Conservation (phyloP, 2,797 vertebrate genomes). For the Amblyopsis hoosieri region DNA sequence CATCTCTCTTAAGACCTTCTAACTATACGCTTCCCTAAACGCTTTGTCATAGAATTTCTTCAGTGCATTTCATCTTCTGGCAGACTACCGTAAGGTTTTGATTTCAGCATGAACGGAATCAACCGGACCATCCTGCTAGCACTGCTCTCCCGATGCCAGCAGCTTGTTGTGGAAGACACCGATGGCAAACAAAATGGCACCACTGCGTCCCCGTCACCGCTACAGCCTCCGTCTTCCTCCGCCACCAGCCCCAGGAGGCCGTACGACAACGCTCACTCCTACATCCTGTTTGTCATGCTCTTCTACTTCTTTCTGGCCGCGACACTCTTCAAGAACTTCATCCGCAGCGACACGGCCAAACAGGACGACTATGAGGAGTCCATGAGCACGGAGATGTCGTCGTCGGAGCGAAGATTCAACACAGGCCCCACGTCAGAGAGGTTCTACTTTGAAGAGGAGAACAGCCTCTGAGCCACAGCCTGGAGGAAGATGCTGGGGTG, state of each 20-base stretch:
- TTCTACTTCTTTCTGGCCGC: conserved; percentile 89
- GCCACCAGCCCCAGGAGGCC: conserved; percentile 59
- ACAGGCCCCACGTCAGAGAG: conserved; percentile 70
- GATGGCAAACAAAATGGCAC: conserved; percentile 31
- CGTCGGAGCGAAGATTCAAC: conserved; percentile 75
- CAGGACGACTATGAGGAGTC: conserved; percentile 86
- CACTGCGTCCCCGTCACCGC: conserved; percentile 21
- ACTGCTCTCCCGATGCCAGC: conserved; percentile 64
- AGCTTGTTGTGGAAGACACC: conserved; percentile 72
- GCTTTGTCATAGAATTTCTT: background rate
- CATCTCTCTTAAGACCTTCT: conserved; percentile 12
- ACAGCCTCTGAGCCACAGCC: conserved; percentile 77
- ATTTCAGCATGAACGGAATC: conserved; percentile 48
- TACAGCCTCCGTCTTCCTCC: conserved; percentile 20
- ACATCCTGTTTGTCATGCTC: conserved; percentile 89
- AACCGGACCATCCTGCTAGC: conserved; percentile 69
- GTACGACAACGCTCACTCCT: conserved; percentile 90
- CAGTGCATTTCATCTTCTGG: background rate
- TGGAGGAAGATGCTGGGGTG: conserved; percentile 27
- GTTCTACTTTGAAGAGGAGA: conserved; percentile 90
- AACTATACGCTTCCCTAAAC: background rate
- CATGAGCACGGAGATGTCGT: conserved; percentile 64
- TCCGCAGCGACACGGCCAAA: conserved; percentile 77
- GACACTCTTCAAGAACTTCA: conserved; percentile 87
- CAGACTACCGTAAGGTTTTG: background rate